phyloP scores from a whole-genome alignment of 2,888 invertebrate species.

The Andrena trimmerana region DNA sequence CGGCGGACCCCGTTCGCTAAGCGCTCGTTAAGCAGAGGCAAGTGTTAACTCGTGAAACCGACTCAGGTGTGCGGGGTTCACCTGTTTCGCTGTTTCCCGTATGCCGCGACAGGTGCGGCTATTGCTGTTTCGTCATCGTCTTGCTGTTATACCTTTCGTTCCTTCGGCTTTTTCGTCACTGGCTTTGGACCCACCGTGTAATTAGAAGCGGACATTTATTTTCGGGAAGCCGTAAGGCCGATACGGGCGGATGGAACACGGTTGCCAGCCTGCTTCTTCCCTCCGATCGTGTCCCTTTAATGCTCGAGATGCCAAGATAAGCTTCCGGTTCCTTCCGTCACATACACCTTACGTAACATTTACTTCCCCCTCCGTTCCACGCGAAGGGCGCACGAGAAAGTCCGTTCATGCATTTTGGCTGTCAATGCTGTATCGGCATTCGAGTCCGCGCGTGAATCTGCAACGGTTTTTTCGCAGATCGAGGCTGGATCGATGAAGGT shows the following conservation, averaged over 20 bases:
- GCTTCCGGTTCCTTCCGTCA: neutral
- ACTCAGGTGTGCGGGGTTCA: constrained; percentile 81
- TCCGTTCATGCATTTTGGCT: too few relatives aligned
- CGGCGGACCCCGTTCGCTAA: constrained; percentile 42
- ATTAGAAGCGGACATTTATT: constrained; percentile 54
- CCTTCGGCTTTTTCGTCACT: constrained; percentile 36
- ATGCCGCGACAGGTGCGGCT: constrained; percentile 81
- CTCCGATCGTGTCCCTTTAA: constrained; percentile 20
- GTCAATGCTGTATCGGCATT: too few relatives aligned
- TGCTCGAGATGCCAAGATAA: constrained; percentile 29
- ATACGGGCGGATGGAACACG: constrained; percentile 6
- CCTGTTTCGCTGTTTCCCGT: constrained; percentile 83
- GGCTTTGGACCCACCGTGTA: constrained; percentile 14
- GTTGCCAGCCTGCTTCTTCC: constrained; percentile 8
- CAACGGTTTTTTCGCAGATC: neutral
- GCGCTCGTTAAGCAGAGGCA: constrained; percentile 22
- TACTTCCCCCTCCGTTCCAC: neutral
- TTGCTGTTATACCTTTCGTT: constrained; percentile 64
- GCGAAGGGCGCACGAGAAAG: neutral
- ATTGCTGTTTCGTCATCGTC: constrained; percentile 56
- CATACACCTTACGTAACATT: constrained; percentile 7
- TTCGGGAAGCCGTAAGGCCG: constrained; percentile 30
- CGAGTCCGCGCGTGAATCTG: too few relatives aligned
- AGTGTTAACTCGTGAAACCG: constrained; percentile 80
- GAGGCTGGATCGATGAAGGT: constrained; percentile 28